These are phyloP conservation scores for Pandemis heparana DNA, from an alignment of 2,888 invertebrate species.

Conservation along the genomic window DNA sequence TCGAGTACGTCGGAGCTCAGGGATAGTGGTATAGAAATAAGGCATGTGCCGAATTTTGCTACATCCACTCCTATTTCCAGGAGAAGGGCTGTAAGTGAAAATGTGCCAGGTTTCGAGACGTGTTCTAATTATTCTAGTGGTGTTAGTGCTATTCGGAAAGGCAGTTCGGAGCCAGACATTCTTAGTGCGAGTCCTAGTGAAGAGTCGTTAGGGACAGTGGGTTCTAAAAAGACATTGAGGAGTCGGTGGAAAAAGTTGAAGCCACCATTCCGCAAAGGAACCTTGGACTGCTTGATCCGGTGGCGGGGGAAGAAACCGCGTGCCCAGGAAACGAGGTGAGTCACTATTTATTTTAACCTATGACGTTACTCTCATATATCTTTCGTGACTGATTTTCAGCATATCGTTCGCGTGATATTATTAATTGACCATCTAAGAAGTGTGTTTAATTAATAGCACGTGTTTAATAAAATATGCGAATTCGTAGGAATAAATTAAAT, in stretches of 20 bases:
- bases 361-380: conserved; percentile 10
- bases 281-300: conserved; percentile 75
- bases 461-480: too few relatives aligned
- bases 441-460: background rate
- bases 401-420: conserved; percentile 11
- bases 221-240: conserved; percentile 65
- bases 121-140: conserved; percentile 62
- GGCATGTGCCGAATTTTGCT: conserved; percentile 62
- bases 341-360: conserved; percentile 46
- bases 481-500: too few relatives aligned
- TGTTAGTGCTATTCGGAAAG: conserved; percentile 70
- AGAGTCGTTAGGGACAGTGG: conserved; percentile 59
- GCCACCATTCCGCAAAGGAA: conserved; percentile 72
- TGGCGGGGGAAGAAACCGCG: conserved; percentile 76
- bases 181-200: conserved; percentile 63
- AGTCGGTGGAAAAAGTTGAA: conserved; percentile 75
- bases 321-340: conserved; percentile 69
- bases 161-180: conserved; percentile 76
- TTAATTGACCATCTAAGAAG: conserved; percentile 8
- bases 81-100: conserved; percentile 69
- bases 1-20: conserved; percentile 59
- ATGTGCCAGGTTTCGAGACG: conserved; percentile 72
- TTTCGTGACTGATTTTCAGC: conserved; percentile 14
- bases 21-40: conserved; percentile 71
- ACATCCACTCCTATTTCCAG: conserved; percentile 77